Evolutionary conservation across 2,113 vertebrate species (phyloP), one percentile per base, ranked within the genome.

Genomic region (Peromyscus polionotus): DNA sequence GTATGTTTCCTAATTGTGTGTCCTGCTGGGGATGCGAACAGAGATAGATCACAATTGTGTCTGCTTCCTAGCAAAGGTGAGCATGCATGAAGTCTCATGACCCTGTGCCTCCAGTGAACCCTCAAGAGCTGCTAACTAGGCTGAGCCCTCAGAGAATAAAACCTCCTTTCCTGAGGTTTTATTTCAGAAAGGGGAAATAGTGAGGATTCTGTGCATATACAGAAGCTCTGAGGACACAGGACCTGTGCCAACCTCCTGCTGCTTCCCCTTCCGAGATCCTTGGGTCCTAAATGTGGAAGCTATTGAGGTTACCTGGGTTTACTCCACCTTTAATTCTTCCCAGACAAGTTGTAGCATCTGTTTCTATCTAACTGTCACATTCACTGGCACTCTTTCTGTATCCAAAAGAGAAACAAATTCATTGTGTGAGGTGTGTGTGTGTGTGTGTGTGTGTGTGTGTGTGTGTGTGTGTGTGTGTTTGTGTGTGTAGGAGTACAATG

Each of bases 61-160:
- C 28, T 28, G 31, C 39, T 73, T 76, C 75, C 73, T 31, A 26
- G n/a, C 0, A 72, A 90, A 65, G 12, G 42, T 59, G 33, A 8
- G 14, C 16, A 0, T 2, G 24, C 17, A 4, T 0, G 3, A 2
- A 5, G 1, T 48, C 31, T 90, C 87, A 20, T 1, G 28, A 61
- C 28, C 54, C 81, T 26, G 28, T 2, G 17, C 45, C 57, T 83
- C 17, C 61, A 36, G n/a, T 24, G 61, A 91, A 2, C 28, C 14
- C 33, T 39, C 36, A 4, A 67, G 63, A 42, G 20, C 22, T 70
- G 16, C 36, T 20, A 45, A 12, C 16, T 36, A 75, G 65, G 1
- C 16, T 42, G 48, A 61, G 9, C 20, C 31, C 70, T 39, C 17
- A 45, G 88, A 76, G 31, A 92, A 67, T 45, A 72, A 39, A 80